Evolutionary conservation across 2,888 invertebrate species (phyloP).

Genomic region (Scaptomyza polygonia): DNA sequence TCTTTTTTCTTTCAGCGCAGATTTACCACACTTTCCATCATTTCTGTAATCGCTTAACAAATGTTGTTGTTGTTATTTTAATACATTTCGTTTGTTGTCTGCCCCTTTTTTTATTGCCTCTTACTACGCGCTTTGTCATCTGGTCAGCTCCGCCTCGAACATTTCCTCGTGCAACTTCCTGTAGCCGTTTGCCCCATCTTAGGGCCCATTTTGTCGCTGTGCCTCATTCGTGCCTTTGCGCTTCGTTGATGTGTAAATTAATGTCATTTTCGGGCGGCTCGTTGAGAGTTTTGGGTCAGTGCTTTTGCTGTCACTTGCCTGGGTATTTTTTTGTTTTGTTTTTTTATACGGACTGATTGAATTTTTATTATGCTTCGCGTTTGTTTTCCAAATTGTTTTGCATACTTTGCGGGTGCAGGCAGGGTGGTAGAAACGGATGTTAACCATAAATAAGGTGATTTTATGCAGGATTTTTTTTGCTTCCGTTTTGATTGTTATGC

Average conservation of each 20-base stretch:
- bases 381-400: constrained; percentile 51
- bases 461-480: constrained; percentile 66
- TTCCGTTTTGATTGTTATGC: constrained; percentile 55
- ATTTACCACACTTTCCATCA: constrained; percentile 28
- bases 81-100: constrained; percentile 17
- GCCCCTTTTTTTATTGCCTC: constrained; percentile 50
- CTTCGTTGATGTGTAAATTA: constrained; percentile 79
- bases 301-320: constrained; percentile 46
- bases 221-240: constrained; percentile 28
- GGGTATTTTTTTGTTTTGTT: constrained; percentile 16
- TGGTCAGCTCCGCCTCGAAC: constrained; percentile 46
- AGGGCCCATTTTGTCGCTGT: no score
- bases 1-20: not conserved
- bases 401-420: constrained; percentile 41
- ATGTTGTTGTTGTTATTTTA: constrained; percentile 32
- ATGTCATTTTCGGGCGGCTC: constrained; percentile 72
- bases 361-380: constrained; percentile 71
- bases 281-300: constrained; percentile 68
- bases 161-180: constrained; percentile 60
- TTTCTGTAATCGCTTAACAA: constrained; percentile 47
- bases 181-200: constrained; percentile 20
- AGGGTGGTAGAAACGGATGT: constrained; percentile 41
- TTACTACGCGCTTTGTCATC: constrained; percentile 68
- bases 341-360: constrained; percentile 64
- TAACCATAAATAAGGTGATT: constrained; percentile 77